A percentile compares a stretch with the other conserved stretches of the same genome.
phyloP scores from a whole-genome alignment of 2,113 vertebrate species.

The Chelonoidis abingdonii region DNA sequence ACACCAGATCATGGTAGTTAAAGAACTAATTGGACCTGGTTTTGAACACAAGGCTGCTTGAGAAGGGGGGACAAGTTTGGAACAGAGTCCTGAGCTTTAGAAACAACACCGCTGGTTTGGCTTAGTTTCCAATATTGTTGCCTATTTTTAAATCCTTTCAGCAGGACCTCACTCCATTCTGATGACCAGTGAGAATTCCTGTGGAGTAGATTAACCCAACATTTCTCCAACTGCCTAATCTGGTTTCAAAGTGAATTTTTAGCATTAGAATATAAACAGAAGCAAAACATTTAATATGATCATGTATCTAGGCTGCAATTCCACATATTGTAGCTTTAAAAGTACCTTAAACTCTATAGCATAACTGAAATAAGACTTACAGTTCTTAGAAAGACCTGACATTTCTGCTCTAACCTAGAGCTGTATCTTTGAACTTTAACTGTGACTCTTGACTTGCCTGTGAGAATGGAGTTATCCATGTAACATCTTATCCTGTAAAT shows the following conservation, averaged over 20 bases:
- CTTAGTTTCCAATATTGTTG: constrained; percentile 47
- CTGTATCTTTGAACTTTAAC: constrained; percentile 55
- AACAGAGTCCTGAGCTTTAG: constrained; percentile 1
- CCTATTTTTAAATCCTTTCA: constrained; percentile 67
- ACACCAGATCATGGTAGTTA: constrained; percentile 40
- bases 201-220: constrained; percentile 43
- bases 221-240: constrained; percentile 65
- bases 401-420: constrained; percentile 45
- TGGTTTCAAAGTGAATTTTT: neutral
- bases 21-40: constrained; percentile 32
- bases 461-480: neutral
- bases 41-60: constrained; percentile 54
- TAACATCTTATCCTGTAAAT: constrained; percentile 52
- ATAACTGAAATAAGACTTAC: neutral
- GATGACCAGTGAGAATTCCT: constrained; percentile 54
- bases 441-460: constrained; percentile 24
- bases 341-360: neutral
- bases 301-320: neutral
- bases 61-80: constrained; percentile 60
- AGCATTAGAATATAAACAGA: constrained; percentile 53
- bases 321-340: neutral
- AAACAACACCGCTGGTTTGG: constrained; percentile 54
- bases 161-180: constrained; percentile 36
- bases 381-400: constrained; percentile 34
- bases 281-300: constrained; percentile 59